phyloP scores from a whole-genome alignment of 1,140 invertebrate genomes.

The Drosophila gunungcola region DNA sequence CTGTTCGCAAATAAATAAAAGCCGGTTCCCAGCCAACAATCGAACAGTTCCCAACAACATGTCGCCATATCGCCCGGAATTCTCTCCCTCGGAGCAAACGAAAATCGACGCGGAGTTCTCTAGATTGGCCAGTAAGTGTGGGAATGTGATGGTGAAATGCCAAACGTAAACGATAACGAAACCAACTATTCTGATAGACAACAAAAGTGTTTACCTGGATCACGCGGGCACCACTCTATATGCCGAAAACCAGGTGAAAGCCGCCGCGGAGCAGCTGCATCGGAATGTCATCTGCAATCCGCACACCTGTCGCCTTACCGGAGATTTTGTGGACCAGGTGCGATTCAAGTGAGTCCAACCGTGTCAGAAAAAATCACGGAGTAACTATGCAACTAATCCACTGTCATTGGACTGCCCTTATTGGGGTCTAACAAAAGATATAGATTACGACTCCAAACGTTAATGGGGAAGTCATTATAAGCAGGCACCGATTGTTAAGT shows the following conservation, averaged over 20 bases:
- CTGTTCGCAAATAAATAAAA: conserved; percentile 35
- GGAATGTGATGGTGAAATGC: conserved; percentile 47
- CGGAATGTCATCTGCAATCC: conserved; percentile 94
- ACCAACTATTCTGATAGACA: conserved; percentile 4
- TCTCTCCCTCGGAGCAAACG: conserved; percentile 83
- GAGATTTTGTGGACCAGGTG: conserved; percentile 92
- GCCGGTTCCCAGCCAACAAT: background rate
- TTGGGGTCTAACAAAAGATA: background rate
- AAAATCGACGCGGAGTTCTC: conserved; percentile 85
- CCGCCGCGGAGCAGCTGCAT: conserved; percentile 88
- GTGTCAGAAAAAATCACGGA: background rate
- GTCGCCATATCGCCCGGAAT: conserved; percentile 61
- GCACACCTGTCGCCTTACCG: conserved; percentile 92
- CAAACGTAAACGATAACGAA: conserved; percentile 35
- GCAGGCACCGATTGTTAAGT: too few species aligned
- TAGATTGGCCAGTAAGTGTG: conserved; percentile 85
- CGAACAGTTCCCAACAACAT: conserved; percentile 14
- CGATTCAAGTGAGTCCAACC: conserved; percentile 88
- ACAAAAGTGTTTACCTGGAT: conserved; percentile 94
- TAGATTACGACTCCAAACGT: background rate
- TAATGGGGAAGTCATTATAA: too few species aligned
- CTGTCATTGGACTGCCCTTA: conserved; percentile 11
- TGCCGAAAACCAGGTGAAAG: conserved; percentile 90
- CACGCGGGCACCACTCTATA: conserved; percentile 95
- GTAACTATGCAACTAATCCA: too few species aligned